phyloP scores from a whole-genome alignment of 2,888 invertebrate species.

The Priocnemis perturbator region DNA sequence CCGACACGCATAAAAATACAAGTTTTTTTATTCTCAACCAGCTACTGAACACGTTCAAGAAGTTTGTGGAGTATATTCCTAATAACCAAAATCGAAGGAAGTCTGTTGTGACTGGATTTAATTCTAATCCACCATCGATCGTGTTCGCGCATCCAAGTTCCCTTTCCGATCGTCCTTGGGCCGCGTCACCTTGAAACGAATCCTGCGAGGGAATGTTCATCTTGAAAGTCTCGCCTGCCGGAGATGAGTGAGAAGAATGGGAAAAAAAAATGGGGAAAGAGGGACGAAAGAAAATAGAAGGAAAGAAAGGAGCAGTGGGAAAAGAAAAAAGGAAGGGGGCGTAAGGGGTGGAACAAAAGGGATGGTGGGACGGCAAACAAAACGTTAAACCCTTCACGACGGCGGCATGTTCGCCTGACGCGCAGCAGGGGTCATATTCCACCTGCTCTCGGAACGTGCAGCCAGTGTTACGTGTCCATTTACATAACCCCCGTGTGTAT shows the following conservation, averaged over 20 bases:
- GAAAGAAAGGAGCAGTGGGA: constrained; percentile 15
- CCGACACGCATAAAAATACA: no score
- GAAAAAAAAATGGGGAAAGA: background rate
- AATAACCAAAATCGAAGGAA: no score
- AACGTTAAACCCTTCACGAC: constrained; percentile 30
- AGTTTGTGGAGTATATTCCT: no score
- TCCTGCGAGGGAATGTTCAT: constrained; percentile 30
- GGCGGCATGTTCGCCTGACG: constrained; percentile 30
- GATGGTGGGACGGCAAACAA: constrained; percentile 21
- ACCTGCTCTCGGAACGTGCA: constrained; percentile 57
- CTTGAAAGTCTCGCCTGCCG: constrained; percentile 24
- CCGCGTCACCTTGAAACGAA: constrained; percentile 32
- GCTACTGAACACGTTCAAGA: no score
- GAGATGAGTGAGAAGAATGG: constrained; percentile 6
- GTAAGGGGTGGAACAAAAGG: constrained; percentile 12
- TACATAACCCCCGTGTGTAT: constrained; percentile 54
- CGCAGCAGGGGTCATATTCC: constrained; percentile 45
- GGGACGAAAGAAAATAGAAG: background rate
- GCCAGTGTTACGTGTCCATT: constrained; percentile 64
- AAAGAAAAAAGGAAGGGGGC: background rate
- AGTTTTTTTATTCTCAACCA: no score
- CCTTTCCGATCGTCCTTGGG: constrained; percentile 40
- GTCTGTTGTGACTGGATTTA: no score
- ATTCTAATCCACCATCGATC: constrained; percentile 13
- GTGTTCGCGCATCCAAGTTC: constrained; percentile 25